These are phyloP conservation scores for Epinephelus coioides DNA, from an alignment of 2,797 vertebrate species.

Conservation along the genomic window DNA sequence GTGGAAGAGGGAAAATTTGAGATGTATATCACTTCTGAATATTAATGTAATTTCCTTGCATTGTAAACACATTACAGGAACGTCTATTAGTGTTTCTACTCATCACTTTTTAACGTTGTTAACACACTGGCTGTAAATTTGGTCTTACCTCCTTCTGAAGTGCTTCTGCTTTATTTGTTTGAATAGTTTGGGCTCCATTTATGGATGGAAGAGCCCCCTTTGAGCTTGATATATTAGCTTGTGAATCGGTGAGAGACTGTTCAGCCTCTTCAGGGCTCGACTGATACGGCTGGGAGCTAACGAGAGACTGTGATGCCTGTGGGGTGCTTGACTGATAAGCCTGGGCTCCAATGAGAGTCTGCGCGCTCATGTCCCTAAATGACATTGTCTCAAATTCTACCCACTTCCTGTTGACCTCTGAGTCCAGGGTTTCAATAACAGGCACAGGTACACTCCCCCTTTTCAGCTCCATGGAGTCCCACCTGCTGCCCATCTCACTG, in stretches of 20 bases:
- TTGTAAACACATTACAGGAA: not conserved
- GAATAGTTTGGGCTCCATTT: constrained; percentile 66
- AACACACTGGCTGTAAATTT: not conserved
- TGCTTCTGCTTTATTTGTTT: constrained; percentile 75
- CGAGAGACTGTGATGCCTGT: constrained; percentile 28
- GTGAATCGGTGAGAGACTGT: constrained; percentile 25
- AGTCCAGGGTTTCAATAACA: constrained; percentile 79
- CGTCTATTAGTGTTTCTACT: not conserved
- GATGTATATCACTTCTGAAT: not conserved
- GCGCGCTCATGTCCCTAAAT: constrained; percentile 84
- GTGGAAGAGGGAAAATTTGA: not conserved
- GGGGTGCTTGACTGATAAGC: constrained; percentile 64
- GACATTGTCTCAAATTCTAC: constrained; percentile 91
- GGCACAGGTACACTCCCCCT: constrained; percentile 77
- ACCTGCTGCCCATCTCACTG: constrained; percentile 80
- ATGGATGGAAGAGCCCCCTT: constrained; percentile 26
- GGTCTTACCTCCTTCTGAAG: constrained; percentile 91
- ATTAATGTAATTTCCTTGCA: not conserved
- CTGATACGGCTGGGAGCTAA: constrained; percentile 39
- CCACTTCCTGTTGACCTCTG: constrained; percentile 95
- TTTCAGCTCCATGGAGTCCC: constrained; percentile 87
- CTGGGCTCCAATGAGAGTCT: constrained; percentile 85
- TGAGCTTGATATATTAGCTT: constrained; percentile 23
- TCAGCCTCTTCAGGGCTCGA: constrained; percentile 43
- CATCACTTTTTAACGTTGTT: not conserved